phyloP scores from a whole-genome alignment of 2,113 vertebrate genomes.

The Puffinus mauretanicus region DNA sequence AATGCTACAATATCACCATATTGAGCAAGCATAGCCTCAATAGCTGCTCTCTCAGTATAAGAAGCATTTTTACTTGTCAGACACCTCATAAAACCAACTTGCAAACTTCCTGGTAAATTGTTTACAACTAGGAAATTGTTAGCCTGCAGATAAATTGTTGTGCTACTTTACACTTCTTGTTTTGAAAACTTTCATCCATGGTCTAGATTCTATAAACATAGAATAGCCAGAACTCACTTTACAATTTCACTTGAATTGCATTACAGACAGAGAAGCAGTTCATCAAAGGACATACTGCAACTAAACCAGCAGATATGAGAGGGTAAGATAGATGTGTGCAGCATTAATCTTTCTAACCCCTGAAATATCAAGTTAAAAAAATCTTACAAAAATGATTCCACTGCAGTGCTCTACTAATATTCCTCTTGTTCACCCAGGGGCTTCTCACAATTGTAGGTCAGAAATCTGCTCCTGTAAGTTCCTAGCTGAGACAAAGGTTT shows the following conservation, averaged over 20 bases:
- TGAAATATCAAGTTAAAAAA: constrained; percentile 24
- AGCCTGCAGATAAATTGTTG: neutral
- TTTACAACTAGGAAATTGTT: neutral
- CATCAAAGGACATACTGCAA: neutral
- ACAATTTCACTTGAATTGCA: neutral
- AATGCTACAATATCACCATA: neutral
- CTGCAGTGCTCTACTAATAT: neutral
- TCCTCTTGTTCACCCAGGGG: neutral
- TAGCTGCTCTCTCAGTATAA: neutral
- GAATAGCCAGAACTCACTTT: neutral
- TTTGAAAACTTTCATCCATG: neutral
- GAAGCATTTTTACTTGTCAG: neutral
- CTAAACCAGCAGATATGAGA: neutral
- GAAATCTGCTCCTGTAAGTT: neutral
- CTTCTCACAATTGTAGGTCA: neutral
- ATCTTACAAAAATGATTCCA: neutral
- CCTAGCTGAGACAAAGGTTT: neutral
- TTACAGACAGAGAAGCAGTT: neutral
- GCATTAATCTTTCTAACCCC: neutral
- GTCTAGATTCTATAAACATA: neutral
- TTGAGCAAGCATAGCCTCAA: neutral
- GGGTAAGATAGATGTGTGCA: neutral
- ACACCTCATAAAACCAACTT: neutral
- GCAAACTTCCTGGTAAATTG: neutral
- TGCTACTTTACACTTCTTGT: neutral